phyloP scores from a whole-genome alignment of 2,113 vertebrate genomes.

The Morphnarchus princeps region DNA sequence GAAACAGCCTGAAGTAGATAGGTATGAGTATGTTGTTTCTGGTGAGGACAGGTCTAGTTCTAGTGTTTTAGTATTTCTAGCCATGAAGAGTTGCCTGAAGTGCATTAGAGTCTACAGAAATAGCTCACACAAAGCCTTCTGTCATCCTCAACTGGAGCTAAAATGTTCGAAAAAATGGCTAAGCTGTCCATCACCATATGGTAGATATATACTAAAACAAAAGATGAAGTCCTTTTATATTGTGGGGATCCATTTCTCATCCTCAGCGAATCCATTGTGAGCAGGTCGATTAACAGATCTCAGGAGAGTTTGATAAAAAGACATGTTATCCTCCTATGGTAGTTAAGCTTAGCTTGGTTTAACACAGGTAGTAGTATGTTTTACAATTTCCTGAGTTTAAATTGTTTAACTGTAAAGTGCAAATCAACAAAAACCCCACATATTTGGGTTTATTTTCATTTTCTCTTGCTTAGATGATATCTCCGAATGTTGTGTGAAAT shows the following conservation, averaged over 20 bases:
- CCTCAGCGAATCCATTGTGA: not conserved
- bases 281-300: not conserved
- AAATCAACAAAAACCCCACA: not conserved
- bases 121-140: not conserved
- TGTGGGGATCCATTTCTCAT: not conserved
- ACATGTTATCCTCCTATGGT: not conserved
- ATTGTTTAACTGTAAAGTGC: not conserved
- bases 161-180: not conserved
- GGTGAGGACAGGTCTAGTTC: not conserved
- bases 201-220: not conserved
- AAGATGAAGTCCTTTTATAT: not conserved
- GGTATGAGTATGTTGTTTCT: not conserved
- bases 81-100: not conserved
- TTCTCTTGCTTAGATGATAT: not conserved
- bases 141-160: not conserved
- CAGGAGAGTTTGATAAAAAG: not conserved
- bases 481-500: not conserved
- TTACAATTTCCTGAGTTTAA: not conserved
- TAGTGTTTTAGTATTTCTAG: not conserved
- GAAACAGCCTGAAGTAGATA: not conserved
- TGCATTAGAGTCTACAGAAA: not conserved
- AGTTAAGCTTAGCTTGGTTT: not conserved
- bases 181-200: not conserved
- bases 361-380: not conserved
- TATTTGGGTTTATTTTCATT: not conserved